Conservation (phyloP, 2,888 invertebrate species). For the Cataglyphis rosenhaueri region DNA sequence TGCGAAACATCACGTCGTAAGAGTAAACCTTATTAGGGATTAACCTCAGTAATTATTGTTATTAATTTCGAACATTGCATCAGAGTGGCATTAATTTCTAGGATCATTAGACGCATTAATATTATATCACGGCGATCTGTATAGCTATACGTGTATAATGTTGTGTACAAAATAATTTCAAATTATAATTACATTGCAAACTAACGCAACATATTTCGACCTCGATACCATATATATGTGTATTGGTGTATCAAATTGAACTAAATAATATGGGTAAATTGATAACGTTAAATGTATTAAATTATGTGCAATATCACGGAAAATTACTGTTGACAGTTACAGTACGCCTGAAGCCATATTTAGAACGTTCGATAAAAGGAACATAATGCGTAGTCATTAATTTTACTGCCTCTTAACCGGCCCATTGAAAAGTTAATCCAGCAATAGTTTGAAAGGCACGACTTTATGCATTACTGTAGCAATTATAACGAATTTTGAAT, state of each 20-base stretch:
- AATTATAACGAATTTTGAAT: conserved; percentile 34
- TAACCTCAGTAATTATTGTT: not conserved
- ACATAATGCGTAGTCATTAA: not conserved
- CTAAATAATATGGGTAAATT: conserved; percentile 42
- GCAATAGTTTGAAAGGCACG: not conserved
- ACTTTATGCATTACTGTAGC: conserved; percentile 12
- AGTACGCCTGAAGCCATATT: conserved; percentile 21
- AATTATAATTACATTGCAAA: conserved; percentile 33
- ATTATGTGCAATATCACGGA: conserved; percentile 29
- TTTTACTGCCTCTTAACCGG: conserved; percentile 10
- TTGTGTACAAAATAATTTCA: conserved; percentile 34
- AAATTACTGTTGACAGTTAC: conserved; percentile 41
- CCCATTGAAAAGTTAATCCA: not conserved
- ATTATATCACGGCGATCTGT: conserved; percentile 21
- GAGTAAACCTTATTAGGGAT: conserved; percentile 17
- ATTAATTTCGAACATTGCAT: conserved; percentile 27
- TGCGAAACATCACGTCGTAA: not conserved
- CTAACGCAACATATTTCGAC: conserved; percentile 8
- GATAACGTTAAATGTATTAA: conserved; percentile 45
- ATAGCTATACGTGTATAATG: not conserved
- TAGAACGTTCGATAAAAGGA: not conserved
- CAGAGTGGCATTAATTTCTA: conserved; percentile 33
- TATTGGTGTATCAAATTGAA: conserved; percentile 37
- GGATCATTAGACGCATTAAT: conserved; percentile 43
- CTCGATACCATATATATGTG: not conserved